Evolutionary conservation across 2,797 vertebrate genomes (phyloP).

Genomic region (Phrynocephalus guinanensis): DNA sequence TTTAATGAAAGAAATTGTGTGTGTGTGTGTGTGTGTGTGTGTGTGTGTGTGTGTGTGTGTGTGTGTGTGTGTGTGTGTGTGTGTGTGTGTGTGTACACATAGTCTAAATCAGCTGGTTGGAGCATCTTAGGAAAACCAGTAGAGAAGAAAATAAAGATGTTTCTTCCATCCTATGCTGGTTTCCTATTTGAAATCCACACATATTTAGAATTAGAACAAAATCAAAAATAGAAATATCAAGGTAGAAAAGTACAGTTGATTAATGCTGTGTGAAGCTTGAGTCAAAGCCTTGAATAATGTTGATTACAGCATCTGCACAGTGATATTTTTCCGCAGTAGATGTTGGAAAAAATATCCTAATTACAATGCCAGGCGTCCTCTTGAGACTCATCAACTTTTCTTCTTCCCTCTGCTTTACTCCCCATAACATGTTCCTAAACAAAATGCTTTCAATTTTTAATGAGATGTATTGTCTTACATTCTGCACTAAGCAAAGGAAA

Average conservation of each 20-base stretch:
- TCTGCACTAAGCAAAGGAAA: slow-evolving; percentile 22
- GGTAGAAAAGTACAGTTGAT: background rate
- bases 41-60: background rate
- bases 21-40: too few relatives aligned
- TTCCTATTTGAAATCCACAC: background rate
- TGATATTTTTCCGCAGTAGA: background rate
- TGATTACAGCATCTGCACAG: background rate
- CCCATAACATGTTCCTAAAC: slow-evolving; percentile 13
- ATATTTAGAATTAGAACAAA: background rate
- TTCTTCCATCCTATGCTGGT: background rate
- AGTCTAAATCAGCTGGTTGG: background rate
- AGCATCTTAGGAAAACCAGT: background rate
- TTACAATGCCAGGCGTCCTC: slow-evolving; percentile 1
- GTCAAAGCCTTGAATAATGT: background rate
- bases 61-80: background rate
- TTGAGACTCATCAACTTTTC: slow-evolving; percentile 21
- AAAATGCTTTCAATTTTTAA: slow-evolving; percentile 28
- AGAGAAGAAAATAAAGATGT: background rate
- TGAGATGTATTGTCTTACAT: background rate
- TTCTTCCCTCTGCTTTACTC: background rate
- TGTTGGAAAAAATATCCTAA: background rate
- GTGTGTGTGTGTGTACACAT: too few relatives aligned
- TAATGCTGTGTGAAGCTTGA: slow-evolving; percentile 14
- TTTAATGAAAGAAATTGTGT: background rate
- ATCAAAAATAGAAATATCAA: background rate